These are phyloP conservation scores for Ephialtes manifestator DNA, from an alignment of 2,888 invertebrate genomes.

Conservation along the genomic window DNA sequence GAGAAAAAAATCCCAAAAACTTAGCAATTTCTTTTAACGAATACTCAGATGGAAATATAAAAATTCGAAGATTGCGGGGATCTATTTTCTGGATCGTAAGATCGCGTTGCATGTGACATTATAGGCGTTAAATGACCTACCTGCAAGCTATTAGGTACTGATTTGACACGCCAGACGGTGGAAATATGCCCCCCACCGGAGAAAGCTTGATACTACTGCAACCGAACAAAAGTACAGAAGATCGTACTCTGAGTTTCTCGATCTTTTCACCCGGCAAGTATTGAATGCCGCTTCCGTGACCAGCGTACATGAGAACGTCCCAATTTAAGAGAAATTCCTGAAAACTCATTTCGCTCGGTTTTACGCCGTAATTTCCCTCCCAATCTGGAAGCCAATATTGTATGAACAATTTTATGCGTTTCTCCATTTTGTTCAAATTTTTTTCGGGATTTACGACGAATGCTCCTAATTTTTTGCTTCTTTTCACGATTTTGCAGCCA, in stretches of 20 bases:
- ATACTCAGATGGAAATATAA: too few species aligned
- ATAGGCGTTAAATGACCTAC: slow-evolving; percentile 84
- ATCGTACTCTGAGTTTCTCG: slow-evolving; percentile 87
- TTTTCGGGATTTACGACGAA: slow-evolving; percentile 89
- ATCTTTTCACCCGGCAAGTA: slow-evolving; percentile 88
- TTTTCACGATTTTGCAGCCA: slow-evolving; percentile 88
- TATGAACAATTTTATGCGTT: slow-evolving; percentile 88
- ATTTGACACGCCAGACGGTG: slow-evolving; percentile 88
- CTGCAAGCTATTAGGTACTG: slow-evolving; percentile 90
- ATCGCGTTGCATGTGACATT: background rate
- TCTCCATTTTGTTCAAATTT: slow-evolving; percentile 89
- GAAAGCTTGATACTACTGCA: slow-evolving; percentile 90
- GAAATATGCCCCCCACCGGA: slow-evolving; percentile 87
- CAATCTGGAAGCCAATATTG: slow-evolving; percentile 88
- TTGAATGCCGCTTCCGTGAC: slow-evolving; percentile 92
- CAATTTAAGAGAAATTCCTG: slow-evolving; percentile 87
- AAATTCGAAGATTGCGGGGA: background rate
- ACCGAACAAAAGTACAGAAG: slow-evolving; percentile 90
- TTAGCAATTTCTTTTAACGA: too few species aligned
- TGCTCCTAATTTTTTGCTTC: slow-evolving; percentile 86
- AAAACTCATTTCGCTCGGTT: slow-evolving; percentile 88
- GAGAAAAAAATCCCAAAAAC: too few species aligned
- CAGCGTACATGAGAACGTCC: slow-evolving; percentile 92
- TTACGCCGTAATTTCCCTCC: slow-evolving; percentile 88
- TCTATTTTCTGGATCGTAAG: background rate